Evolutionary conservation across 2,113 vertebrate genomes (phyloP), one percentile per base, ranked within the genome.

Genomic region (Aldabrachelys gigantea): DNA sequence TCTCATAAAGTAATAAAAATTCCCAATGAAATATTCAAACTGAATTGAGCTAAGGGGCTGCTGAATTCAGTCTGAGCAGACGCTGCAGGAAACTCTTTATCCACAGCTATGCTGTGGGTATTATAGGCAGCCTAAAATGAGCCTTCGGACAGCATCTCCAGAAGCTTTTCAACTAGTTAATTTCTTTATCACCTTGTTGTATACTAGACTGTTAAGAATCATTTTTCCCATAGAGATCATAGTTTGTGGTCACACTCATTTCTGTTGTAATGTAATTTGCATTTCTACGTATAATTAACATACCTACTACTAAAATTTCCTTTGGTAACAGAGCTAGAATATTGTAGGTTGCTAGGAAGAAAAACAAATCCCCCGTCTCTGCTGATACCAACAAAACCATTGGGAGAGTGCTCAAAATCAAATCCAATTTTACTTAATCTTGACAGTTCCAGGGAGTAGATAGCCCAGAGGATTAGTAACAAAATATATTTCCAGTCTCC

Each of bases 1-100:
- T 76, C 17, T 83, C 47, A 56, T 35, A 82, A 88, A 14, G 65
- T 8, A n/a, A n/a, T 69, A 69, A n/a, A 19, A 83, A 65, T 47
- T 1, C 10, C 2, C n/a, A 29, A 79, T 5, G 41, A 80, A 4
- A 0, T 0, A 22, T 79, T 80, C 25, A 65, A 69, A 75, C 31
- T 22, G 25, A 29, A 8, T 22, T 13, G 56, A 9, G 10, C 12
- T 25, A 76, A 65, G 59, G 31, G 50, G 4, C 54, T 85, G 75
- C n/a, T 72, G 83, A 38, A 69, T 53, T 89, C 29, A 44, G 72
- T 44, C 82, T 87, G 86, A 79, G 78, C 92, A 53, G 50, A 53
- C 31, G 56, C 69, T 72, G 80, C 78, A 59, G 19, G 24, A 5
- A 94, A 79, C 5, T 88, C 9, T 27, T 65, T 35, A 35, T 79